These are phyloP conservation scores for Dendroctonus ponderosae DNA, from an alignment of 1,140 invertebrate genomes.

Conservation along the genomic window DNA sequence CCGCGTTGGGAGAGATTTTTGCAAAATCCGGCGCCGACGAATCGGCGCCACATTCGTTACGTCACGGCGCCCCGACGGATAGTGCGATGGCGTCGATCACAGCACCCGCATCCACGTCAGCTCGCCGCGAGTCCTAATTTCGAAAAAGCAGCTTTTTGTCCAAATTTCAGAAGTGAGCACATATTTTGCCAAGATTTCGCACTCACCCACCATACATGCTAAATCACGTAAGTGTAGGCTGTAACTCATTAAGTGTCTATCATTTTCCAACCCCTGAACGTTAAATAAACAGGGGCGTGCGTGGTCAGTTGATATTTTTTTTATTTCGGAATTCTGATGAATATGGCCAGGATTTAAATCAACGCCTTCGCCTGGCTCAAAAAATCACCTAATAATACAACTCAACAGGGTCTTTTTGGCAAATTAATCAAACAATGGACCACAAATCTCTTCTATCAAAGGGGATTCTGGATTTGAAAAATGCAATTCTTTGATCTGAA, in stretches of 20 bases:
- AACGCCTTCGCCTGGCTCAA: too few species aligned
- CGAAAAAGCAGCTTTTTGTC: background rate
- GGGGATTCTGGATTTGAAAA: too few species aligned
- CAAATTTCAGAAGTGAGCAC: background rate
- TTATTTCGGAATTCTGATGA: too few species aligned
- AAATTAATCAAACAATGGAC: too few species aligned
- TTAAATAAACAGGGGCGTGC: conserved; percentile 1
- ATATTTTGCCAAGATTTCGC: conserved; percentile 19
- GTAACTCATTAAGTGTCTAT: background rate
- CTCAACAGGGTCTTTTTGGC: too few species aligned
- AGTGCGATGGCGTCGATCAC: conserved; percentile 30
- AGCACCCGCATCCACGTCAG: conserved; percentile 8
- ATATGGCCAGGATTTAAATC: too few species aligned
- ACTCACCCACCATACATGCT: conserved; percentile 19
- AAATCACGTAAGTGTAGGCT: conserved; percentile 25
- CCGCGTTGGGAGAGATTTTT: conserved; percentile 6
- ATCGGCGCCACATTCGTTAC: conserved; percentile 31
- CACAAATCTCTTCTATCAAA: too few species aligned
- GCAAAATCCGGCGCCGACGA: conserved; percentile 27
- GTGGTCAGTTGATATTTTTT: too few species aligned
- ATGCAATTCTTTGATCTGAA: too few species aligned
- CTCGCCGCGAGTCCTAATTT: conserved; percentile 14
- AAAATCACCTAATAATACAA: too few species aligned
- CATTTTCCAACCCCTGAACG: background rate
- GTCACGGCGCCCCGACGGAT: conserved; percentile 33